phyloP scores from a whole-genome alignment of 2,797 vertebrate genomes.

The Sebastes iracundus region DNA sequence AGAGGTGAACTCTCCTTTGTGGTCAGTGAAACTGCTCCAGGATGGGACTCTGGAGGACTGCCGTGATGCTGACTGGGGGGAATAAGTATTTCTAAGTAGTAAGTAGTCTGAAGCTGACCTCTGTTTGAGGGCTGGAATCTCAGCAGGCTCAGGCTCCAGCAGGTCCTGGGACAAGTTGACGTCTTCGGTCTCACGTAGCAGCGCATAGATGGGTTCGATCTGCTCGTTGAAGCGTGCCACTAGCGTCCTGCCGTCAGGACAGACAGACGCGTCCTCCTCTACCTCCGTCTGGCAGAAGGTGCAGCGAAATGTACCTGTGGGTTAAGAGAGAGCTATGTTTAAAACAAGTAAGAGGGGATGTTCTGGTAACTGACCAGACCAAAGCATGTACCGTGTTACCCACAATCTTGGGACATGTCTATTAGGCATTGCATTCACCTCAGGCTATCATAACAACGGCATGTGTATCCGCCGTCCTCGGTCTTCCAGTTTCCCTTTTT shows the following conservation, averaged over 20 bases:
- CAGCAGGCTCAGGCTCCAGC: slow-evolving; percentile 94
- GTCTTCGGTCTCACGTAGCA: slow-evolving; percentile 95
- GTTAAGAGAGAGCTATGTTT: background rate
- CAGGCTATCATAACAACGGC: background rate
- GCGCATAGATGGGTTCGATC: slow-evolving; percentile 95
- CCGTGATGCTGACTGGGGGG: background rate
- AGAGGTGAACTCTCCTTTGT: background rate
- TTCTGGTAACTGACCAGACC: background rate
- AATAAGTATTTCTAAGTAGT: background rate
- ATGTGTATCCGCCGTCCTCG: fast-evolving
- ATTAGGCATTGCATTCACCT: background rate
- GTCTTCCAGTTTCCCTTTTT: too few species aligned
- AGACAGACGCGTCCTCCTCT: slow-evolving; percentile 94
- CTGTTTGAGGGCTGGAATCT: slow-evolving; percentile 95
- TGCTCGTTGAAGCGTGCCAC: slow-evolving; percentile 98
- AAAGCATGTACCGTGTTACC: background rate
- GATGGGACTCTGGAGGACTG: background rate
- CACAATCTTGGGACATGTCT: background rate
- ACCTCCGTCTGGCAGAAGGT: slow-evolving; percentile 98
- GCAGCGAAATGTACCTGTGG: slow-evolving; percentile 92
- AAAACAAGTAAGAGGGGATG: background rate
- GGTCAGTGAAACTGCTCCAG: background rate
- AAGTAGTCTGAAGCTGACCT: slow-evolving; percentile 81
- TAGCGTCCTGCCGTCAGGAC: slow-evolving; percentile 90
- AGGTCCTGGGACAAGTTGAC: slow-evolving; percentile 94